Base-by-base conservation (phyloP, 2,888 invertebrate genomes). In the Cantharis flavilabris region DNA sequence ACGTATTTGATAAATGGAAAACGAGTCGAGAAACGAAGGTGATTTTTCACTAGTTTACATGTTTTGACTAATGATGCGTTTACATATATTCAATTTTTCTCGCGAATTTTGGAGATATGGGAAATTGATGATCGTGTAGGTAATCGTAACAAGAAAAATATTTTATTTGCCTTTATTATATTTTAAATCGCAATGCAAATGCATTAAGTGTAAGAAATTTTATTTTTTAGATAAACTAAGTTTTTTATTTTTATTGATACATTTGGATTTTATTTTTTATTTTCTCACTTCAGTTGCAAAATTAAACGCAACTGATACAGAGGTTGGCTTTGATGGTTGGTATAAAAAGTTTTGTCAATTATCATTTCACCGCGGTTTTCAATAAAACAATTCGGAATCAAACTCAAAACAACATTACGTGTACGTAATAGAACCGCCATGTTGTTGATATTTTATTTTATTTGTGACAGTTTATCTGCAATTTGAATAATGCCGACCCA, bases 1-100 rank as follows among this genome's bases (percentile, higher is more conserved):
- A n/a, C n/a, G 16, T 23, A 69, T 18, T 33, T 62, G 70, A 73
- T 69, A 73, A 73, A 73, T 73, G 73, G 30, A 73, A 73, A 73
- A 28, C 62, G 20, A 63, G 62, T 18, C 18, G 28, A 62, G n/a
- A 49, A 18, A 69, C 63, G 70, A 73, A 62, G 73, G 73, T 69
- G 20, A 73, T 73, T 70, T 73, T 73, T 73, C 33, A 14, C 49
- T 30, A 63, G 69, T 73, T 72, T 69, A 69, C 73, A 28, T 73
- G 18, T 69, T 73, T 73, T 73, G 70, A 73, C 28, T 73, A 70
- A 73, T 69, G 73, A 73, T 70, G 70, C 62, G 69, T 70, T 30
- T 62, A 16, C 30, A 70, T 62, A 70, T 18, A 70, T 67, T 63
- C 69, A 23, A 70, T 69, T 73, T 62, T 70, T 14, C 62, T 70